These are phyloP conservation scores for Calephelis perditalis DNA, from an alignment of 2,888 invertebrate genomes.

Conservation along the genomic window DNA sequence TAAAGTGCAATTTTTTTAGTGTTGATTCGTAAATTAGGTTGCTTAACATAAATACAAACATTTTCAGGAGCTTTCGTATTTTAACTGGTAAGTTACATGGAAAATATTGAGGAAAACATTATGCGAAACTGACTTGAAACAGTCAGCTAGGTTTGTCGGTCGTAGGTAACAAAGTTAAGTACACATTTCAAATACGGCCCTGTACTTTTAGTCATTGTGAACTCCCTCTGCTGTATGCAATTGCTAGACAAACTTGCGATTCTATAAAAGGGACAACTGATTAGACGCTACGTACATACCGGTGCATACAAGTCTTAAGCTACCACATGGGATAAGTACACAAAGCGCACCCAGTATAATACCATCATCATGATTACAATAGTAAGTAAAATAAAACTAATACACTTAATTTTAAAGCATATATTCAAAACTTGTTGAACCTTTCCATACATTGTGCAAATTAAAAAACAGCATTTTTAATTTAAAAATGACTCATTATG, in stretches of 20 bases:
- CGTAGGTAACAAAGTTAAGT: not conserved
- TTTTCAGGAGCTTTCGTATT: no score
- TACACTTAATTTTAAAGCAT: not conserved
- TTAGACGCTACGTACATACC: constrained; percentile 69
- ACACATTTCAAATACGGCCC: constrained; percentile 45
- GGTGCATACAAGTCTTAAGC: constrained; percentile 55
- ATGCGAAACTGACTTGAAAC: no score
- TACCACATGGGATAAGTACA: constrained; percentile 55
- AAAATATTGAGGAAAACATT: no score
- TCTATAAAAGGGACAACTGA: constrained; percentile 76
- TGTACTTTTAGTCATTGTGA: constrained; percentile 56
- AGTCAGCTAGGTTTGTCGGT: no score
- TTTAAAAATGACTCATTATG: not conserved
- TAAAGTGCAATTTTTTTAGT: no score
- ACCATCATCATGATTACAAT: constrained; percentile 41
- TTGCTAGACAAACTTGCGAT: constrained; percentile 70
- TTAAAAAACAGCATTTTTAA: not conserved
- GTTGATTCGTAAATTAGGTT: no score
- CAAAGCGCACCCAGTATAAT: constrained; percentile 33
- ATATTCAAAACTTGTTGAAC: not conserved
- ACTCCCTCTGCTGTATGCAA: constrained; percentile 65
- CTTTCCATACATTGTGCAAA: not conserved
- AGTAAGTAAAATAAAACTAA: constrained; percentile 43
- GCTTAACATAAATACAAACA: no score
- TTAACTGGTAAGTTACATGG: no score